Base-by-base conservation (phyloP, 37 sponge, comb jelly and placozoan genomes). In the Halisarca cf. caerulea region DNA sequence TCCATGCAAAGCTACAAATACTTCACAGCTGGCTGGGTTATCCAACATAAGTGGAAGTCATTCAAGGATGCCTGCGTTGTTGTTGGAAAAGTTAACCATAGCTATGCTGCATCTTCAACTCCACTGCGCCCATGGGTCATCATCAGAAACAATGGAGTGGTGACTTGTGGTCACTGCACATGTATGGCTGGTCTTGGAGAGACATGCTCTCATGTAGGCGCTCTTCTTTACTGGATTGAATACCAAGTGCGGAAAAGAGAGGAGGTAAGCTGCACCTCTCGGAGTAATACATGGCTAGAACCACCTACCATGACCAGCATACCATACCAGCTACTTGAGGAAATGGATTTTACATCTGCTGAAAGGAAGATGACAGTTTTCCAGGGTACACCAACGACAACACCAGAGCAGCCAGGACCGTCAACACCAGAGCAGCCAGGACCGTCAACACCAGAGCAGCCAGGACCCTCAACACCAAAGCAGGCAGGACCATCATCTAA, bases 341-440 rank as follows among this genome's bases (percentile, higher is more conserved):
- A 78, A 18, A 78, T 78, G 2, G 51, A 78, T 78, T 78, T 78
- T 28, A 78, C 79, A 23, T 44, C 51, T 44, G 51, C 79, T 7
- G 79, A 78, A 30, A 78, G 28, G 54, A 78, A 43, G 4, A 78
- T 78, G 79, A 61, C 11, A 14, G 81, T 66, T 60, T 41, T 70
- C 32, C 61, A 60, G 47, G 17, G 17, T 55, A n/a, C n/a, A n/a
- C n/a, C n/a, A n/a, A n/a, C n/a, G n/a, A n/a, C n/a, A n/a, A n/a
- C n/a, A n/a, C n/a, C n/a, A n/a, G n/a, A n/a, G n/a, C n/a, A n/a
- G n/a, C n/a, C n/a, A n/a, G n/a, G n/a, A n/a, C n/a, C n/a, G n/a
- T n/a, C n/a, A n/a, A n/a, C n/a, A n/a, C n/a, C n/a, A n/a, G n/a
- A n/a, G n/a, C n/a, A n/a, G n/a, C n/a, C n/a, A n/a, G n/a, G n/a